These are phyloP conservation scores for Temnothorax curvispinosus DNA, from an alignment of 1,140 invertebrate genomes.

Conservation along the genomic window DNA sequence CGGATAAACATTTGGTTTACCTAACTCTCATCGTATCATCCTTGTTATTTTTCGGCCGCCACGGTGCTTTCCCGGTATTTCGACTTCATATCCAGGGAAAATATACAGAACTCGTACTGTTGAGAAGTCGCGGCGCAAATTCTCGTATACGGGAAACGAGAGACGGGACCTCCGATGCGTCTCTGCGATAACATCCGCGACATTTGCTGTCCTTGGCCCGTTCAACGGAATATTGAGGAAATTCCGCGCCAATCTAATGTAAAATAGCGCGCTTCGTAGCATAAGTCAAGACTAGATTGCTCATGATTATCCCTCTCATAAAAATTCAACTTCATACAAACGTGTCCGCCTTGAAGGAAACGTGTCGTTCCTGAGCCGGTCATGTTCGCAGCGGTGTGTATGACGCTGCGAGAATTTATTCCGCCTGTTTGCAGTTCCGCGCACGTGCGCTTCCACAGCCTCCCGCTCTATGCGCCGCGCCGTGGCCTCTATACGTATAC, in stretches of 20 bases:
- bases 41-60: conserved; percentile 25
- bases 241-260: too few species aligned
- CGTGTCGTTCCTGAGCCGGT: conserved; percentile 46
- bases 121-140: neutral
- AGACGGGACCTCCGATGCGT: neutral
- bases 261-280: neutral
- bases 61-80: neutral
- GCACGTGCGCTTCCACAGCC: neutral
- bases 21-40: conserved; percentile 33
- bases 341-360: conserved; percentile 54
- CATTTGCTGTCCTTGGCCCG: neutral
- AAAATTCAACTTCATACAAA: conserved; percentile 40
- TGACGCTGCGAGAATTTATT: conserved; percentile 79
- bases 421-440: conserved; percentile 57
- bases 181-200: neutral
- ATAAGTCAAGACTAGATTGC: neutral
- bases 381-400: conserved; percentile 62
- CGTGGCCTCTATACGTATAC: conserved; percentile 44
- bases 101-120: conserved; percentile 15
- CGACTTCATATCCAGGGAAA: conserved; percentile 29
- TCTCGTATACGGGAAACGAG: neutral
- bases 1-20: conserved; percentile 52
- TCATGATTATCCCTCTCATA: neutral
- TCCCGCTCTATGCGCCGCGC: neutral
- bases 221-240: neutral